phyloP scores from a whole-genome alignment of 2,888 invertebrate genomes.

The Torymus aiolomorphi region DNA sequence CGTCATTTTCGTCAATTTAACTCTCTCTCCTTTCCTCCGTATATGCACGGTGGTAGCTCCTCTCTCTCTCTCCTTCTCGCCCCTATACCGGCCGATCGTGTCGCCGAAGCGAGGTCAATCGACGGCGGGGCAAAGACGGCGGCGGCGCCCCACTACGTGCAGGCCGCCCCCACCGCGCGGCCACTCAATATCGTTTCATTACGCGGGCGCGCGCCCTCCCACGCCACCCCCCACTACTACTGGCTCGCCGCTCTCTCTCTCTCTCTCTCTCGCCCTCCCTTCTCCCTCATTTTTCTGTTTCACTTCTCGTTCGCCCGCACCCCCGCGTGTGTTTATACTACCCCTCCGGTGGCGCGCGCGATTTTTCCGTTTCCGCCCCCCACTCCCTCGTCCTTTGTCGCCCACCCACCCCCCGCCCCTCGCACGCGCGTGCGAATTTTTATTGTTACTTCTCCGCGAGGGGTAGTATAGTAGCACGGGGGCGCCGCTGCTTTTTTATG shows the following conservation, averaged over 20 bases:
- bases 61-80: conserved; percentile 56
- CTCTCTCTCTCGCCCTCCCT: conserved; percentile 31
- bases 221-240: conserved; percentile 15
- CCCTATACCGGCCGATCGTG: conserved; percentile 28
- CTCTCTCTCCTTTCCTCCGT: conserved; percentile 46
- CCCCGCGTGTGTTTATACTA: conserved; percentile 25
- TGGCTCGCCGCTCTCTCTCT: conserved; percentile 32
- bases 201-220: conserved; percentile 67
- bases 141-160: conserved; percentile 50
- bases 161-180: conserved; percentile 62
- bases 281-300: conserved; percentile 42
- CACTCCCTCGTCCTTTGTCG: neutral
- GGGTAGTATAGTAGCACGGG: neutral
- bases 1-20: conserved; percentile 74
- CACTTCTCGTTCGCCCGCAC: conserved; percentile 45
- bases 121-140: conserved; percentile 69
- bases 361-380: conserved; percentile 37
- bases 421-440: conserved; percentile 70
- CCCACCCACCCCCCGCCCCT: too few species aligned
- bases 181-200: conserved; percentile 75
- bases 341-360: conserved; percentile 27
- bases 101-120: conserved; percentile 74
- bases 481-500: conserved; percentile 66
- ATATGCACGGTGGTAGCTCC: conserved; percentile 24
- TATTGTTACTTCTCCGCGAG: conserved; percentile 72